phyloP scores from a whole-genome alignment of 2,113 vertebrate species.

The Meles meles region DNA sequence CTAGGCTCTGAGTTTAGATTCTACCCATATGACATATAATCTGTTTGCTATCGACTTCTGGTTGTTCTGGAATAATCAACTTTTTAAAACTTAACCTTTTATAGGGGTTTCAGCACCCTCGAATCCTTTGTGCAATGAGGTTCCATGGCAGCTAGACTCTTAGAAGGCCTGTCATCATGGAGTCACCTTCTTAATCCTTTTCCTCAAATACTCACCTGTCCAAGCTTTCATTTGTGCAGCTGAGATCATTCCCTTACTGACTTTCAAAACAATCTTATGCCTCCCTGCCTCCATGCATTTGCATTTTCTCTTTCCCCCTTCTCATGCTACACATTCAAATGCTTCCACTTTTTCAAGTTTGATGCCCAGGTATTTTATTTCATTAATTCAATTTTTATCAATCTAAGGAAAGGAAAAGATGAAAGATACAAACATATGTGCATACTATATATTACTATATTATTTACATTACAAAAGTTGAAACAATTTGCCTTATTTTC shows the following conservation, averaged over 20 bases:
- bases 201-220: not conserved
- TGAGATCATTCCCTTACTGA: not conserved
- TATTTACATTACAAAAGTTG: not conserved
- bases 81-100: not conserved
- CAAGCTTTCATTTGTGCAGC: not conserved
- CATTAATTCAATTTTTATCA: not conserved
- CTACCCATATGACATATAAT: not conserved
- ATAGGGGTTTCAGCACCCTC: not conserved
- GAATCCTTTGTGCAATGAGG: not conserved
- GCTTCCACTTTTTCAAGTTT: not conserved
- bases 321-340: not conserved
- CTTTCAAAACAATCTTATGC: not conserved
- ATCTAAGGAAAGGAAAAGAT: not conserved
- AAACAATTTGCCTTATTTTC: not conserved
- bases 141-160: not conserved
- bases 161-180: not conserved
- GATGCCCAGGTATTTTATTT: not conserved
- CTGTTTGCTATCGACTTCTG: not conserved
- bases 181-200: not conserved
- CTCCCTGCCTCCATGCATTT: not conserved
- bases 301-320: not conserved
- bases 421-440: not conserved
- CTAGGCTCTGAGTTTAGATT: not conserved
- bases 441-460: not conserved
- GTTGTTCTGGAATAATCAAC: not conserved